phyloP scores from a whole-genome alignment of 2,113 vertebrate genomes.

The Chloropsis cyanopogon region DNA sequence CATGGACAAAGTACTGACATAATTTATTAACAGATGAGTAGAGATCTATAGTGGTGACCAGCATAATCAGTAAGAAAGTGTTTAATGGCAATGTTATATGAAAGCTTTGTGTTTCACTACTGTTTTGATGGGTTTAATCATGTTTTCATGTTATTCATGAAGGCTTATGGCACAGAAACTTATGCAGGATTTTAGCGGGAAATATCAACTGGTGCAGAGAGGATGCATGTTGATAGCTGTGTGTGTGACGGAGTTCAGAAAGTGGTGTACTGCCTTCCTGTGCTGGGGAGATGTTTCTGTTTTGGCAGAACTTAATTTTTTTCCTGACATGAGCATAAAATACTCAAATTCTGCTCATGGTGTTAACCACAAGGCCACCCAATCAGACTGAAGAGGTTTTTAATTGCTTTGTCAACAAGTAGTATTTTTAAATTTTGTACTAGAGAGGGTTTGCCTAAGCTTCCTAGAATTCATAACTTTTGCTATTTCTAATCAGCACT shows the following conservation, averaged over 20 bases:
- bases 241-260: neutral
- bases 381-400: neutral
- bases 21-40: neutral
- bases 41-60: neutral
- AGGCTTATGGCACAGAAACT: neutral
- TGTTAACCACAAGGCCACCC: neutral
- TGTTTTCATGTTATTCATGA: neutral
- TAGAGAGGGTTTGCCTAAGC: neutral
- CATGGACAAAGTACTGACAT: neutral
- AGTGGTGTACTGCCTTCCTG: neutral
- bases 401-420: neutral
- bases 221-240: neutral
- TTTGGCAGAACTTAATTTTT: neutral
- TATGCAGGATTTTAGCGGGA: neutral
- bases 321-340: neutral
- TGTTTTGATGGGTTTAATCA: neutral
- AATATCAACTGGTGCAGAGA: neutral
- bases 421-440: neutral
- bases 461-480: neutral
- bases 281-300: accelerated
- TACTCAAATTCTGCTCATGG: neutral
- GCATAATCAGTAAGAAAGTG: neutral
- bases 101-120: neutral
- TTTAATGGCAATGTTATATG: neutral
- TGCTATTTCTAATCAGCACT: neutral